Evolutionary conservation across 1,140 invertebrate genomes (phyloP).

Genomic region (Bicyclus anynana): DNA sequence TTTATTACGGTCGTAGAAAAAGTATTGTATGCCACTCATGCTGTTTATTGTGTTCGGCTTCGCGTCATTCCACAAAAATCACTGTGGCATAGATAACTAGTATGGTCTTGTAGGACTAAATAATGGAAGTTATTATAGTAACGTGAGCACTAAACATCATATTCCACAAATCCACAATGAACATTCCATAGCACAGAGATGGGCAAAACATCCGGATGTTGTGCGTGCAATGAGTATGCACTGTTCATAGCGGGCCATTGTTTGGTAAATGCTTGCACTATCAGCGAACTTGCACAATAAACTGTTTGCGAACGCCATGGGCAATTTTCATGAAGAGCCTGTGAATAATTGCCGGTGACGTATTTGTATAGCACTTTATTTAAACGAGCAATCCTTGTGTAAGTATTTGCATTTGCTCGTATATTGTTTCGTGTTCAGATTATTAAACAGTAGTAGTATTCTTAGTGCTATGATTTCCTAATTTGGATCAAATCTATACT

Average conservation of each 20-base stretch:
- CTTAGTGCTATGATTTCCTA: no score
- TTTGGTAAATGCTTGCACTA: slow-evolving; percentile 7
- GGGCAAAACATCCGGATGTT: slow-evolving; percentile 21
- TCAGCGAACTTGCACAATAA: slow-evolving; percentile 5
- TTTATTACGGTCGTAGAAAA: no score
- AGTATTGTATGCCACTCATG: no score
- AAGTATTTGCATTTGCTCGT: no score
- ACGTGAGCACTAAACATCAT: neutral
- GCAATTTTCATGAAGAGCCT: neutral
- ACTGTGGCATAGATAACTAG: neutral
- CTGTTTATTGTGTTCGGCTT: no score
- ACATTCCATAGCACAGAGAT: slow-evolving; percentile 19
- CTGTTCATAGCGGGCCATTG: slow-evolving; percentile 16
- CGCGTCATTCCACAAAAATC: no score
- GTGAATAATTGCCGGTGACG: neutral
- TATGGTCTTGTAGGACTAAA: neutral
- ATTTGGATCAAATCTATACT: no score
- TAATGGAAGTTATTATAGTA: neutral
- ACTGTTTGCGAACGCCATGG: neutral
- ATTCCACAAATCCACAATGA: slow-evolving; percentile 16
- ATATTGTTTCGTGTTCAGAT: no score
- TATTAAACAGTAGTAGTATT: no score
- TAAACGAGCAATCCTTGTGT: no score
- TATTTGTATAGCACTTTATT: no score
- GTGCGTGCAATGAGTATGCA: slow-evolving; percentile 11